These are phyloP conservation scores for Percopsis transmontana DNA, from an alignment of 2,113 vertebrate species.

Conservation along the genomic window DNA sequence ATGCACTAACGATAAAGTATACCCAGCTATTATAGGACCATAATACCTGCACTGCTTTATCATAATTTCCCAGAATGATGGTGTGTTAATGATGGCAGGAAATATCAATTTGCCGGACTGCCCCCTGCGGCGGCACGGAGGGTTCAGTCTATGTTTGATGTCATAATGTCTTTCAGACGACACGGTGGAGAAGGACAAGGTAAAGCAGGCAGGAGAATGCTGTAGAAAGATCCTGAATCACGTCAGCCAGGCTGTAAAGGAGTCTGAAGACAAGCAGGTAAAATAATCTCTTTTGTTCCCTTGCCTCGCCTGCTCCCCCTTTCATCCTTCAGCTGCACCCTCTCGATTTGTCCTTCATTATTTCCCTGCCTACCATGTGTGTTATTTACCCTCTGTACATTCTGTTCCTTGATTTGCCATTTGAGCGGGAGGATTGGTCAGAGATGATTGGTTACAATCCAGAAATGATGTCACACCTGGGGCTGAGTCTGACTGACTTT, in stretches of 20 bases:
- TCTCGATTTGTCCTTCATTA: conserved; percentile 6
- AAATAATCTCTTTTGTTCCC: conserved; percentile 1
- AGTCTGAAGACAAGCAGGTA: conserved; percentile 98
- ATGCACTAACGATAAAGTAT: conserved; percentile 57
- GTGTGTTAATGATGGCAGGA: conserved; percentile 46
- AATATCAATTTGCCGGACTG: conserved; percentile 51
- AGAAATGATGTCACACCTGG: too few species aligned
- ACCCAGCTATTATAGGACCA: conserved; percentile 56
- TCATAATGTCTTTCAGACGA: conserved; percentile 79
- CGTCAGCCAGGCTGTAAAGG: conserved; percentile 95
- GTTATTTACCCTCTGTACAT: not conserved
- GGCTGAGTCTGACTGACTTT: too few species aligned
- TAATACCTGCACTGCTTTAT: conserved; percentile 52
- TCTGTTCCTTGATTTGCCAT: not conserved
- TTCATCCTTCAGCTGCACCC: not conserved
- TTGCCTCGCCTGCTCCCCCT: not conserved
- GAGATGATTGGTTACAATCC: too few species aligned
- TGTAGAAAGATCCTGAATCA: conserved; percentile 94
- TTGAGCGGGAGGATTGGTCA: too few species aligned
- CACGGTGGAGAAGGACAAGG: conserved; percentile 87
- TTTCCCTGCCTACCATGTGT: conserved; percentile 1
- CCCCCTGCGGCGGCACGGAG: conserved; percentile 19
- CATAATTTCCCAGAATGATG: conserved; percentile 45
- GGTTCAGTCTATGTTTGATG: conserved; percentile 19
- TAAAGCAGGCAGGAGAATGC: conserved; percentile 92